phyloP scores from a whole-genome alignment of 2,797 vertebrate species.

The Protosalanx chinensis region DNA sequence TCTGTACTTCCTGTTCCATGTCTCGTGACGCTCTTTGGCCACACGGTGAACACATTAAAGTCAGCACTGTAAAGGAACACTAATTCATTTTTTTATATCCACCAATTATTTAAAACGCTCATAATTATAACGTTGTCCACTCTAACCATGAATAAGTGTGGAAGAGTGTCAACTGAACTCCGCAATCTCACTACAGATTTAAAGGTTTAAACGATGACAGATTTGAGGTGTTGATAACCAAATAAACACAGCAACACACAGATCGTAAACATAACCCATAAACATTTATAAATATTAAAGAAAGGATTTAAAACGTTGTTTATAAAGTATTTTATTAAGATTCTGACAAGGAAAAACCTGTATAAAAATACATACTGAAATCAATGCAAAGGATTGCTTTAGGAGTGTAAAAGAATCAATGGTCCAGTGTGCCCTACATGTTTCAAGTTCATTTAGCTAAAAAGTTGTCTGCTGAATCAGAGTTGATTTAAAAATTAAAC shows the following conservation, averaged over 20 bases:
- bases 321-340: slow-evolving; percentile 62
- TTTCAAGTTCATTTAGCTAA: slow-evolving; percentile 72
- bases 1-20: slow-evolving; percentile 5
- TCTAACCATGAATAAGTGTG: not conserved
- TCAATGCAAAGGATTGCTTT: slow-evolving; percentile 46
- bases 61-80: not conserved
- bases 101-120: too few relatives aligned
- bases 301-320: slow-evolving; percentile 49
- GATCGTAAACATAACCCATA: not conserved
- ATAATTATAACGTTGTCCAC: not conserved
- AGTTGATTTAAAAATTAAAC: slow-evolving; percentile 57
- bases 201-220: not conserved
- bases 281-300: slow-evolving; percentile 27
- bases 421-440: slow-evolving; percentile 75
- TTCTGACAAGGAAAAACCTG: slow-evolving; percentile 58
- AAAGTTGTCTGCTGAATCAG: slow-evolving; percentile 43
- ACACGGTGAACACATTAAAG: not conserved
- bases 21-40: not conserved
- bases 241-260: not conserved
- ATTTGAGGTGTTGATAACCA: not conserved
- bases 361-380: slow-evolving; percentile 52
- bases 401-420: slow-evolving; percentile 40
- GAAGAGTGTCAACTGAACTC: not conserved
- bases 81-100: too few relatives aligned
- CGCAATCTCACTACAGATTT: not conserved